Percentiles rank a stretch among this genome's conserved stretches.
These are phyloP conservation scores for Neoniphon sammara DNA, from an alignment of 2,797 vertebrate genomes.

Conservation along the genomic window DNA sequence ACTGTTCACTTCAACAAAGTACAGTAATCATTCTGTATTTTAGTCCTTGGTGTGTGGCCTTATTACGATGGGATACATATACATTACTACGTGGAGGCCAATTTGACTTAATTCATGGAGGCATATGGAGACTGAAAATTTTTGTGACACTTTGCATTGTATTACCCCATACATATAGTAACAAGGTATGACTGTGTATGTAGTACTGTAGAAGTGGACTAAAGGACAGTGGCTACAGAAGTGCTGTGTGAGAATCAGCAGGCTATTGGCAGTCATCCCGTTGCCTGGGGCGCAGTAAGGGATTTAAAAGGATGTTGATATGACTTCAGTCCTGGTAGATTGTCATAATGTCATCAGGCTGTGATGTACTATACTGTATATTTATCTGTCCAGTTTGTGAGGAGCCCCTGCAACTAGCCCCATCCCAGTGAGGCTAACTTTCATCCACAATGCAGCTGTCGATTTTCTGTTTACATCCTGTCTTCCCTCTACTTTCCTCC, in stretches of 20 bases:
- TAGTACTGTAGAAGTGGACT: not conserved
- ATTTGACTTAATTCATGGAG: too few species aligned
- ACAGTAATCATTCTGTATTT: not conserved
- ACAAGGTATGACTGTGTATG: not conserved
- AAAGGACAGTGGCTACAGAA: not conserved
- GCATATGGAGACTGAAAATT: too few species aligned
- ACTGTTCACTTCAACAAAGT: not conserved
- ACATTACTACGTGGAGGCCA: too few species aligned
- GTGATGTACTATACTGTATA: constrained; percentile 37
- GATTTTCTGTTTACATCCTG: constrained; percentile 73
- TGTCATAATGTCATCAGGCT: constrained; percentile 42
- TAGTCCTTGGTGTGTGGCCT: not conserved
- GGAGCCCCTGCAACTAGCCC: constrained; percentile 36
- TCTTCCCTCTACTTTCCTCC: constrained; percentile 50
- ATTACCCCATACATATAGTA: not conserved
- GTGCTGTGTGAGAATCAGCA: not conserved
- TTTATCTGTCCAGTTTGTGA: constrained; percentile 33
- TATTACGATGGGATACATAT: too few species aligned
- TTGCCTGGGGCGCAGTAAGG: not conserved
- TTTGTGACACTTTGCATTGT: too few species aligned
- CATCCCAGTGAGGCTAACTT: constrained; percentile 68
- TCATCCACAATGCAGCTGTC: constrained; percentile 64
- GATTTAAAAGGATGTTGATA: not conserved
- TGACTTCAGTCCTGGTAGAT: not conserved
- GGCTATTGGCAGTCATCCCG: constrained; percentile 23